phyloP scores from a whole-genome alignment of 2,888 invertebrate species.

The Lepidocyrtinus sp. region DNA sequence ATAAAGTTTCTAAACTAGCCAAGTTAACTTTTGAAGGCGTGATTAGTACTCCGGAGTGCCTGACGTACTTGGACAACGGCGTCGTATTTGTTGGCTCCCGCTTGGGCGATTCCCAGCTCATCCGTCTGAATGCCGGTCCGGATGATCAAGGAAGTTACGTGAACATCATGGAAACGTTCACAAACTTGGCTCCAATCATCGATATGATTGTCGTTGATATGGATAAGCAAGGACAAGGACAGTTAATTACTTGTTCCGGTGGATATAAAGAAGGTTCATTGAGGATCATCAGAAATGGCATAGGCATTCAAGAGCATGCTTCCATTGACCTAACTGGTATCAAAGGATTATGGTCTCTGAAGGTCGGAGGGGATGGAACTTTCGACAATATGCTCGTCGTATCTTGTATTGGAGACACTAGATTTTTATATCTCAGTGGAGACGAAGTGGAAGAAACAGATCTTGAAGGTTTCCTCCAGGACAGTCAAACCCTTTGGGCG shows the following conservation, averaged over 20 bases:
- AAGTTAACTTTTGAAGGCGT: conserved; percentile 78
- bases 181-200: conserved; percentile 96
- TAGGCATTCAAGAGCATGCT: conserved; percentile 98
- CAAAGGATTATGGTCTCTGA: conserved; percentile 98
- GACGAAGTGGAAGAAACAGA: conserved; percentile 99
- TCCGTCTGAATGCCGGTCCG: conserved; percentile 87
- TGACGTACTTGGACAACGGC: conserved; percentile 98
- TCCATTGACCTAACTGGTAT: conserved; percentile 97
- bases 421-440: conserved; percentile 78
- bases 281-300: conserved; percentile 97
- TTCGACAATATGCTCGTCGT: conserved; percentile 93
- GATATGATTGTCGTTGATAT: conserved; percentile 98
- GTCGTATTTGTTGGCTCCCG: conserved; percentile 97
- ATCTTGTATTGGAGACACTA: conserved; percentile 97
- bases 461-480: conserved; percentile 90
- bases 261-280: conserved; percentile 98
- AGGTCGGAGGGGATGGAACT: conserved; percentile 77
- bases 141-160: conserved; percentile 89
- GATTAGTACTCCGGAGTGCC: conserved; percentile 95
- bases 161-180: conserved; percentile 95
- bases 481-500: conserved; percentile 94
- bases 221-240: conserved; percentile 97
- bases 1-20: background rate
- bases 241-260: conserved; percentile 97
- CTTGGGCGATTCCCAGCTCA: conserved; percentile 95